Evolutionary conservation across 1,140 invertebrate species (phyloP).

Genomic region (Bombus turneri): DNA sequence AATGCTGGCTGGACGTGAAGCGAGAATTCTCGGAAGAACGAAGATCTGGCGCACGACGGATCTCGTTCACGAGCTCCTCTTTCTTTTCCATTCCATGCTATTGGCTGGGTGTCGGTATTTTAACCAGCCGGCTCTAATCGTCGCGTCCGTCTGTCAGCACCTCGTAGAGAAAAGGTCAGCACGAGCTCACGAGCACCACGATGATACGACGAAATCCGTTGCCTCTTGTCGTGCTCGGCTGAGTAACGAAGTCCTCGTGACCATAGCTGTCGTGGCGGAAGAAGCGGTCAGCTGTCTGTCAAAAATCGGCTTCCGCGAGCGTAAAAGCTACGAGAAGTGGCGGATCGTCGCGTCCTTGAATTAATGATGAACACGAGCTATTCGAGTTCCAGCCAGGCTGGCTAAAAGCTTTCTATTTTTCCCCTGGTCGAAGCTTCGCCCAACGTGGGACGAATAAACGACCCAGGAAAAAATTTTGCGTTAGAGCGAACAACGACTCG

Average conservation of each 20-base stretch:
- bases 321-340: neutral
- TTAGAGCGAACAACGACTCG: too few species aligned
- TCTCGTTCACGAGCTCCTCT: slow-evolving; percentile 6
- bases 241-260: slow-evolving; percentile 42
- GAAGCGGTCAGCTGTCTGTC: neutral
- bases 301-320: slow-evolving; percentile 17
- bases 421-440: neutral
- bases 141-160: slow-evolving; percentile 56
- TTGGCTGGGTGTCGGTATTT: slow-evolving; percentile 8
- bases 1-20: neutral
- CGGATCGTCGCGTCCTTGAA: neutral
- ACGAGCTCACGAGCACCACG: slow-evolving; percentile 18
- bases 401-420: slow-evolving; percentile 39
- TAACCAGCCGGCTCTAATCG: slow-evolving; percentile 51
- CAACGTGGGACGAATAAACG: too few species aligned
- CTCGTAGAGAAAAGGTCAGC: slow-evolving; percentile 28
- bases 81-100: neutral
- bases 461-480: too few species aligned
- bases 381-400: too few species aligned
- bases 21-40: slow-evolving; percentile 23
- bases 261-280: neutral
- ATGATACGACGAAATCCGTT: slow-evolving; percentile 47
- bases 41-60: neutral
- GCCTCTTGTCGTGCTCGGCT: slow-evolving; percentile 22
- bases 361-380: slow-evolving; percentile 14